These are phyloP conservation scores for Coregonus sp. DNA, from an alignment of 2,797 vertebrate species.

Conservation along the genomic window DNA sequence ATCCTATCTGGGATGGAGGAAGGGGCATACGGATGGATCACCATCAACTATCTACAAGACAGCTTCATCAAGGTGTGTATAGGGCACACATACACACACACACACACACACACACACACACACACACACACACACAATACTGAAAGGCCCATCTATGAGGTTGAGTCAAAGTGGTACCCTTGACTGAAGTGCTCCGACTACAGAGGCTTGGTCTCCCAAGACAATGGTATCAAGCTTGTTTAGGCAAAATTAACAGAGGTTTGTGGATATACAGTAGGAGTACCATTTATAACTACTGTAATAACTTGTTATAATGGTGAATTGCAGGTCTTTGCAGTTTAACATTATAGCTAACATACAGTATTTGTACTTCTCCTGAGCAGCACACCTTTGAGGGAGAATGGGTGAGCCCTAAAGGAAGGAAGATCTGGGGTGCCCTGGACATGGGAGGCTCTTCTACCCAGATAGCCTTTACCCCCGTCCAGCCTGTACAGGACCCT, in stretches of 20 bases:
- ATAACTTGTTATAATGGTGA: not conserved
- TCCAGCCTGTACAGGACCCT: constrained; percentile 36
- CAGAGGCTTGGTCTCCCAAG: too few relatives aligned
- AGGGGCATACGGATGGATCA: constrained; percentile 85
- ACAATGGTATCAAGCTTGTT: too few relatives aligned
- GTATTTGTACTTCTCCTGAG: constrained; percentile 10
- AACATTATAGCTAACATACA: not conserved
- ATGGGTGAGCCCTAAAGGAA: constrained; percentile 54
- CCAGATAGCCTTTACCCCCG: constrained; percentile 58
- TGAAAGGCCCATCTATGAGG: not conserved
- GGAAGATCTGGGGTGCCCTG: constrained; percentile 52
- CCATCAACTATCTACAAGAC: constrained; percentile 83
- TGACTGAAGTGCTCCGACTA: not conserved
- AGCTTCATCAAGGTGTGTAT: constrained; percentile 81
- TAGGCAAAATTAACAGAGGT: not conserved
- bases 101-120: too few relatives aligned
- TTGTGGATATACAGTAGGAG: not conserved
- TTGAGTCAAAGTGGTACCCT: not conserved
- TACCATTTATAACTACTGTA: not conserved
- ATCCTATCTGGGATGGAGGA: constrained; percentile 83
- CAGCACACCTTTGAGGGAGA: constrained; percentile 59
- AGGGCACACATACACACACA: too few relatives aligned
- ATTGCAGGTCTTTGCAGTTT: not conserved
- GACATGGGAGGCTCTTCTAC: constrained; percentile 63
- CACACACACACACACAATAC: too few relatives aligned